phyloP scores from a whole-genome alignment of 37 sponge, comb jelly and placozoan species.

The Tethya wilhelma region DNA sequence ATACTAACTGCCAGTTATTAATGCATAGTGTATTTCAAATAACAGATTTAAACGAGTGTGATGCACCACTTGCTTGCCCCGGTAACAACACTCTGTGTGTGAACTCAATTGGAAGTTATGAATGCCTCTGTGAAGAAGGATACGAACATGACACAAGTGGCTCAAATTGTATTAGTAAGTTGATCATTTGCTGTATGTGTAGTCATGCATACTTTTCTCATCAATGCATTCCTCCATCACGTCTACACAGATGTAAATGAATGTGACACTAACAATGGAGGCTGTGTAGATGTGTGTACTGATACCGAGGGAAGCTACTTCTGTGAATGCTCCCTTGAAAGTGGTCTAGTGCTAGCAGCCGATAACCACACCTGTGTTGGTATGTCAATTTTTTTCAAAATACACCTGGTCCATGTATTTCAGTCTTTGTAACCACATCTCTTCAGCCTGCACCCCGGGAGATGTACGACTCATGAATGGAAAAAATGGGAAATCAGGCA shows the following conservation, averaged over 20 bases:
- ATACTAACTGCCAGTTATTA: no score
- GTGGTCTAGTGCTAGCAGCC: background rate
- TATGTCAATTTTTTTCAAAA: background rate
- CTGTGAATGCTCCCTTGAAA: background rate
- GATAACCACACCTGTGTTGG: background rate
- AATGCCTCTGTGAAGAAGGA: slow-evolving; percentile 19
- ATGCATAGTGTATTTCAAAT: slow-evolving; percentile 10
- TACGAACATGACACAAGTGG: background rate
- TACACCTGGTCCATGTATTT: no score
- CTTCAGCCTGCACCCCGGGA: slow-evolving; percentile 15
- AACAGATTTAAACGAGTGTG: slow-evolving; percentile 30
- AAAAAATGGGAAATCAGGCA: background rate
- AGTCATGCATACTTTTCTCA: background rate
- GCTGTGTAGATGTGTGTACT: slow-evolving; percentile 10
- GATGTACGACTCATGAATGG: slow-evolving; percentile 17
- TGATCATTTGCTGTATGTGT: background rate
- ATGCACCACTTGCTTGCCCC: background rate
- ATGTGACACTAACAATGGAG: slow-evolving; percentile 16
- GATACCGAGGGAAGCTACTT: slow-evolving; percentile 7
- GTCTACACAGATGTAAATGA: slow-evolving; percentile 26
- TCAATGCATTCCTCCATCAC: background rate
- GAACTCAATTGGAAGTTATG: slow-evolving; percentile 25
- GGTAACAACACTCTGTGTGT: background rate
- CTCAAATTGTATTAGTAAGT: background rate
- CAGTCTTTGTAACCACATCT: no score